Evolutionary conservation across 1,140 invertebrate genomes (phyloP), one percentile per base, ranked within the genome.

Genomic region (Sinella curviseta): DNA sequence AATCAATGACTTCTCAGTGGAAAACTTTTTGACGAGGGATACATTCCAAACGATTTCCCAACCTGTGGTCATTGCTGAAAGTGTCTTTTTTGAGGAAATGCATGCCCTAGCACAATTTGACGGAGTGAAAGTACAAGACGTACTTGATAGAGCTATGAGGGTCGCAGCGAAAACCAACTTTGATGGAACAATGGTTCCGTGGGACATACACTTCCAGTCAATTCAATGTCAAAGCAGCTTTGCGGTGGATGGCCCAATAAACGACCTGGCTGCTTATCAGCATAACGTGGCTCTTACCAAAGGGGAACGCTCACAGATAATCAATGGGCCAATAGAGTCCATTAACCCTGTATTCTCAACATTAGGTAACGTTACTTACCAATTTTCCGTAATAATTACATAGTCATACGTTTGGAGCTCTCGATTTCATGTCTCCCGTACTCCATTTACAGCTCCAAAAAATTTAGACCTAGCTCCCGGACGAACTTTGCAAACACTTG

Each of bases 241-340:
- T 14, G 74, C 8, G 17, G 36, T 80, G 8, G 26, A 8, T 35
- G 79, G 77, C 3, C 4, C 48, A 4, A 82, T 82, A 12, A 82
- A 82, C 67, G 70, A 35, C 16, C 30, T 78, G 16, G 4, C 12
- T 20, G 54, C 35, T 26, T 80, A 78, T 28, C 8, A 28, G 16
- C 48, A 24, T n/a, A n/a, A 33, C 0, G 77, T 78, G 12, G 81
- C 81, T 16, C 8, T 55, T 24, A 77, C 20, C 8, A 8, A 8
- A 35, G 77, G 78, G 2, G 28, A 28, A 14, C 20, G 34, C 8
- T 16, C 36, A 16, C 81, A 80, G 76, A 30, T 30, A 0, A 80
- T 82, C 67, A 1, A 26, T 16, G 39, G 28, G 12, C 1, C 30
- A 1, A 24, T 35, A 26, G 31, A 28, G 3, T 8, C 70, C n/a